A percentile compares a stretch with the other conserved stretches of the same genome.
phyloP scores from a whole-genome alignment of 1,140 invertebrate genomes.

The Olivierus martensii region DNA sequence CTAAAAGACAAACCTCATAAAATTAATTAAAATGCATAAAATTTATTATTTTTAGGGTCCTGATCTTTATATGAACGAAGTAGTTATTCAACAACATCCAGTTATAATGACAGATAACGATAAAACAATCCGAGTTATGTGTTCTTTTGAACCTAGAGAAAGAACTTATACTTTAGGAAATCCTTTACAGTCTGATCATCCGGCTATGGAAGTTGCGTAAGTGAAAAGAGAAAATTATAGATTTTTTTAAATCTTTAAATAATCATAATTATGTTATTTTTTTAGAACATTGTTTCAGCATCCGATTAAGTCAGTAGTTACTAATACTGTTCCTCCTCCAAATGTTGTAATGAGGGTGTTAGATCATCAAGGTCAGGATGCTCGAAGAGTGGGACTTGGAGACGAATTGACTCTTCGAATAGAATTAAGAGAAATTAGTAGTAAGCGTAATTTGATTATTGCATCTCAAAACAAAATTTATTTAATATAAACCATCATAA shows the following conservation, averaged over 20 bases:
- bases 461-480: too few species aligned
- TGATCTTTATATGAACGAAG: constrained; percentile 33
- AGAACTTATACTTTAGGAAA: constrained; percentile 33
- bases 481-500: too few species aligned
- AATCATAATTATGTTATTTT: background rate
- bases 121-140: constrained; percentile 37
- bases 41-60: too few species aligned
- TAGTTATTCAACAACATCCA: constrained; percentile 38
- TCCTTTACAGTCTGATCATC: background rate
- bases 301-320: constrained; percentile 25
- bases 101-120: constrained; percentile 40
- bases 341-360: constrained; percentile 37
- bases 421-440: constrained; percentile 26
- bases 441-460: too few species aligned
- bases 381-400: constrained; percentile 35
- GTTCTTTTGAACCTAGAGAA: constrained; percentile 36
- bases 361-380: constrained; percentile 31
- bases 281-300: background rate
- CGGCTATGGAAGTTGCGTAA: constrained; percentile 15
- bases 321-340: constrained; percentile 38
- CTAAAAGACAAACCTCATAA: too few species aligned
- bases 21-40: too few species aligned
- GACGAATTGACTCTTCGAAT: constrained; percentile 36
- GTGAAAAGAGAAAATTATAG: background rate
- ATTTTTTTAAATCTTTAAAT: background rate